Evolutionary conservation across 2,888 invertebrate species (phyloP), one percentile per base, ranked within the genome.

Genomic region (Standfussiana lucernea): DNA sequence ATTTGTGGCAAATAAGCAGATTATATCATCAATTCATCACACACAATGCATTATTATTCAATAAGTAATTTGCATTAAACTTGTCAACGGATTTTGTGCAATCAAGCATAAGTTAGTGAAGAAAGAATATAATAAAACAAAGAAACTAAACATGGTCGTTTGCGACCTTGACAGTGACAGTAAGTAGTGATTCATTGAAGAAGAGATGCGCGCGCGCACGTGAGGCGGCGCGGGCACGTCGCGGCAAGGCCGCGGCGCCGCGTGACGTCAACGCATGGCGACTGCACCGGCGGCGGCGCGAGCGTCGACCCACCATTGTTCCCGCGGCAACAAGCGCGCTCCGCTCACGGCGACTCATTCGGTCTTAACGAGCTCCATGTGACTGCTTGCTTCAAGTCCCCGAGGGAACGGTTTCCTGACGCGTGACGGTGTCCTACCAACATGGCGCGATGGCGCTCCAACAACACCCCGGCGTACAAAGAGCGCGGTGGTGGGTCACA

Each of bases 151-250:
- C 45, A 74, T 77, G 79, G 71, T 70, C 72, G 75, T 66, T 53
- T 56, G 77, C 73, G 88, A 78, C 92, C 93, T 92, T 92, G 93
- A 75, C 93, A 90, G 77, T 92, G 92, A 90, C 82, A 83, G 84
- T 66, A 15, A 2, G 74, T 1, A 24, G 85, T 87, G 86, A 86
- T 86, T 83, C 86, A 85, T 75, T 76, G 78, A 74, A 69, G 77
- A 67, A 64, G 71, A 72, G 79, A 73, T 74, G 84, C 79, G 66
- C 81, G 45, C 69, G 83, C 79, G 77, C 84, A 72, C 83, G 83
- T 72, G 56, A n/a, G 56, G 64, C 24, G 18, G 50, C 77, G 28
- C 13, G 67, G 40, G 35, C 69, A 62, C 82, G 75, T 47, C 77
- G 47, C 47, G 70, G 75, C 84, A 42, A 72, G 81, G 71, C 35